These are phyloP conservation scores for Salmo trutta DNA, from an alignment of 2,797 vertebrate genomes.

Conservation along the genomic window DNA sequence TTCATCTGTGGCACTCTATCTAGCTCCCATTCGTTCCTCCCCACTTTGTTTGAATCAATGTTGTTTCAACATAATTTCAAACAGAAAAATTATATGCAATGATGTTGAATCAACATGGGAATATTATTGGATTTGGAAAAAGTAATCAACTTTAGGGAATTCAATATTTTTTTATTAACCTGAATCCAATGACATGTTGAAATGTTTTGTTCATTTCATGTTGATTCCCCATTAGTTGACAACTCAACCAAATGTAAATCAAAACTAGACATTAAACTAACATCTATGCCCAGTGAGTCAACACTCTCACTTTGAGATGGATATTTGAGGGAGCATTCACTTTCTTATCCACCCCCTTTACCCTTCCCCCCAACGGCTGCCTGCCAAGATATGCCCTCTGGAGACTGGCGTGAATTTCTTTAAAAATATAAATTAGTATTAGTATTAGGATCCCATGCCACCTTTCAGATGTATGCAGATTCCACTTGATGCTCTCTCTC, in stretches of 20 bases:
- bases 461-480: constrained; percentile 56
- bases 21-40: constrained; percentile 17
- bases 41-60: no score
- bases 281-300: constrained; percentile 5
- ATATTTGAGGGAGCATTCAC: constrained; percentile 40
- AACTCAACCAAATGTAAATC: no score
- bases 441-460: constrained; percentile 17
- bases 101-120: background rate
- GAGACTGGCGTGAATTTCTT: constrained; percentile 28
- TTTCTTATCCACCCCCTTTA: constrained; percentile 8
- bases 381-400: constrained; percentile 55
- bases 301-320: constrained; percentile 59
- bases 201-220: no score
- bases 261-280: no score
- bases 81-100: no score
- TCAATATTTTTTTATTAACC: no score
- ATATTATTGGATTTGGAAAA: no score
- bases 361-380: constrained; percentile 42
- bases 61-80: no score
- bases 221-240: no score
- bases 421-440: constrained; percentile 51
- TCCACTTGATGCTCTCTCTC: constrained; percentile 41
- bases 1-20: constrained; percentile 23
- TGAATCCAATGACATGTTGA: no score
- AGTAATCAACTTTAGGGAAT: no score